Percentiles rank a stretch among this genome's conserved stretches.
Evolutionary conservation across 2,113 vertebrate species (phyloP).

Genomic region (Syngnathoides biaculeatus): DNA sequence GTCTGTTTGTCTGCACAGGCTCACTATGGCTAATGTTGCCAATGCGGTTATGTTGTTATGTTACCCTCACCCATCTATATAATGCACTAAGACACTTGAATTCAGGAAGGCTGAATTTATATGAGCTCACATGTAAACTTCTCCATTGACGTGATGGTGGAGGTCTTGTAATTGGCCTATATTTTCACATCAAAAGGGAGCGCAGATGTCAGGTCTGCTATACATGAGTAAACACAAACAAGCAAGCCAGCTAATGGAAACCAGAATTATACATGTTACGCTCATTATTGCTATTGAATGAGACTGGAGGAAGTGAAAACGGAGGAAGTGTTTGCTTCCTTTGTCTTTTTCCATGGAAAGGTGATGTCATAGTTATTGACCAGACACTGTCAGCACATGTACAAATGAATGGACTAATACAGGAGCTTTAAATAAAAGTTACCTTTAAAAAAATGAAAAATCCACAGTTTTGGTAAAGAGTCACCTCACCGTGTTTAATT

Average conservation of each 20-base stretch:
- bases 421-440: neutral
- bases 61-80: slow-evolving; percentile 48
- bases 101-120: slow-evolving; percentile 55
- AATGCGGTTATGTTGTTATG: too few species aligned
- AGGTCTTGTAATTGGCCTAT: slow-evolving; percentile 40
- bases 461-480: neutral
- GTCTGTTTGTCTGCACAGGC: slow-evolving; percentile 6
- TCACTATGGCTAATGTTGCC: neutral
- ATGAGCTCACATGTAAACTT: slow-evolving; percentile 49
- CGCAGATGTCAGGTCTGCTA: slow-evolving; percentile 27
- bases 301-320: slow-evolving; percentile 15
- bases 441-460: neutral
- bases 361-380: neutral
- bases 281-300: slow-evolving; percentile 43
- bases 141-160: slow-evolving; percentile 26
- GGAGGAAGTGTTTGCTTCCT: slow-evolving; percentile 10
- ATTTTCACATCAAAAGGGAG: slow-evolving; percentile 57
- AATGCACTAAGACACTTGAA: slow-evolving; percentile 54
- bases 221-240: slow-evolving; percentile 45
- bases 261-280: slow-evolving; percentile 45
- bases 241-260: slow-evolving; percentile 43
- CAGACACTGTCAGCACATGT: neutral
- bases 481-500: neutral
- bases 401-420: neutral
- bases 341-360: neutral